Base-by-base conservation (phyloP, 2,888 invertebrate species). In the Drosophila planitibia region DNA sequence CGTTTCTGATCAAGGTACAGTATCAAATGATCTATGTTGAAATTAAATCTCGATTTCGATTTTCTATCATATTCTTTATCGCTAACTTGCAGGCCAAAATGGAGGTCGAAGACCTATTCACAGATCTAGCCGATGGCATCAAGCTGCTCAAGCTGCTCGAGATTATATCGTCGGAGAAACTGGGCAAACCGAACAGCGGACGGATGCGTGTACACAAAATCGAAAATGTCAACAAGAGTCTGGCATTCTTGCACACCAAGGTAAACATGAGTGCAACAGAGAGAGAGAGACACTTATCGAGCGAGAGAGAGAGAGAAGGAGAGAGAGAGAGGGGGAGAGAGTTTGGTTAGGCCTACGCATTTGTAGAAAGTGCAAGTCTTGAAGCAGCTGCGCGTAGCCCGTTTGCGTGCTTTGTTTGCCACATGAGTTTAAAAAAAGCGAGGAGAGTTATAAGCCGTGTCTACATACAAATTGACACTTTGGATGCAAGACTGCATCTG, bases 191-290 rank as follows among this genome's bases (percentile, higher is more conserved):
- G 91, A 99, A 99, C 95, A 97, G 96, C 93, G 99, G 99, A 53
- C 96, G 97, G 78, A 98, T 99, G 97, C 95, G 99, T 83, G 99
- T 99, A 59, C 99, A 99, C 95, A 99, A 99, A 95, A 97, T 99
- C 70, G 99, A 99, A 94, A 99, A 99, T 94, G 98, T 99, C 92
- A 99, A 99, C 95, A 98, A 98, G 94, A 98, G 98, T 92, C 95
- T 99, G 92, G 97, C 97, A 91, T 99, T 99, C 94, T 95, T 99
- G 85, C 98, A 98, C 93, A 98, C 98, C 67, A 99, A 99, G 96
- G 96, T 96, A 91, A 93, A 92, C 86, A 47, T 16, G 10, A 33
- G 32, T 32, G 57, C 30, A 53, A 62, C 55, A 68, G 62, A 54
- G 49, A 32, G 22, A 28, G 47, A 30, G 58, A 47, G 14, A 22